These are phyloP conservation scores for Lophura nycthemera DNA, from an alignment of 2,113 vertebrate species.

Conservation along the genomic window DNA sequence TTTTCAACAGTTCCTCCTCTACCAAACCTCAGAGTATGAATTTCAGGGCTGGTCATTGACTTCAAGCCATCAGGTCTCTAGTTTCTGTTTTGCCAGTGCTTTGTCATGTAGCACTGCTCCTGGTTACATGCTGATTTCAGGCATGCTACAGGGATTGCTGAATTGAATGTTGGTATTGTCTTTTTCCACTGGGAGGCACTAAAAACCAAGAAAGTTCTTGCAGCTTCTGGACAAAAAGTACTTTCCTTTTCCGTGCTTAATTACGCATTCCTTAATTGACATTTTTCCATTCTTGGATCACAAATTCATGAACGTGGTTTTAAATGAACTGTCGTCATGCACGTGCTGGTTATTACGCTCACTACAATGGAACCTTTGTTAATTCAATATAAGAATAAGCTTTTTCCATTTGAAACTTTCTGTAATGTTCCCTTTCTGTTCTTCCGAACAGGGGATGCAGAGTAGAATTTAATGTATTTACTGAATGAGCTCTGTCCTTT, in stretches of 20 bases:
- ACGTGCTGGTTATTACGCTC: not conserved
- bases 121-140: not conserved
- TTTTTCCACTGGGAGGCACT: slow-evolving; percentile 39
- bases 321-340: not conserved
- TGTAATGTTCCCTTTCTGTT: not conserved
- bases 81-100: not conserved
- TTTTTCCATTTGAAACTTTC: not conserved
- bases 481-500: not conserved
- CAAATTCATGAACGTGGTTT: not conserved
- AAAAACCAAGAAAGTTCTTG: not conserved
- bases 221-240: not conserved
- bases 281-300: not conserved
- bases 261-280: not conserved
- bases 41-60: not conserved
- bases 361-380: not conserved
- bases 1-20: not conserved
- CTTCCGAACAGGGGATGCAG: not conserved
- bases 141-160: not conserved
- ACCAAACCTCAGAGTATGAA: not conserved
- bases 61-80: not conserved
- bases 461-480: not conserved
- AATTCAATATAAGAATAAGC: not conserved
- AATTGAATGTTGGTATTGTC: not conserved
- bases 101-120: not conserved
- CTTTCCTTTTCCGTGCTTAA: slow-evolving; percentile 6